Evolutionary conservation across 53 echinoderm and acorn worm species (phyloP), one percentile per base, ranked within the genome.

Genomic region (Holothuria leucospilota): DNA sequence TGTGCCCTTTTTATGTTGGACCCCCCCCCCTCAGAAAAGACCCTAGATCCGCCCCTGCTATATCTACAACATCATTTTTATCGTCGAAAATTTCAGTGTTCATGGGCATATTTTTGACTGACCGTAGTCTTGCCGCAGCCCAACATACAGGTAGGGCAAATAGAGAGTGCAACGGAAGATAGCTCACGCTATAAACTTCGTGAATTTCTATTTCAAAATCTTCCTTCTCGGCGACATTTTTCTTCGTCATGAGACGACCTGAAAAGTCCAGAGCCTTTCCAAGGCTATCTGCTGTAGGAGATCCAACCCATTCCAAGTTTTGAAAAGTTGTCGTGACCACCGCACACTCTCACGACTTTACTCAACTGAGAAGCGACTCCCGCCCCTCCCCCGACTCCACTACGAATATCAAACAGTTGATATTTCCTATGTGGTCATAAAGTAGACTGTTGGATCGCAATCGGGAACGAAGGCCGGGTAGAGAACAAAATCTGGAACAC

Each of bases 91-190:
- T 86, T 25, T 93, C 93, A 80, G 89, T 86, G 85, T 96, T 96
- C 78, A 93, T 52, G 13, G 93, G 93, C 69, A 77, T 86, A 78
- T 91, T 88, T 16, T 89, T 93, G 0, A 86, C 90, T 1, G 96
- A 91, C 14, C 71, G 77, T 61, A 93, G 84, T 90, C 80, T 96
- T n/a, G 91, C 96, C 23, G 96, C 81, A 29, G 93, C 96, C 96
- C 93, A 96, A 62, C 93, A 91, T 29, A 96, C 96, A 52, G 96
- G 96, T 25, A 96, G 88, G 29, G 92, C 96, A 68, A 96, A 87
- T 77, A 93, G 84, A 20, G 96, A 88, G 58, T 96, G 93, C 59
- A 96, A 82, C 66, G 96, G 92, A 29, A 96, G 64, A 62, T 93
- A 96, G 78, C 96, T 88, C 20, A 91, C 90, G 29, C 93, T 91